Evolutionary conservation across 2,888 invertebrate genomes (phyloP), one percentile per base, ranked within the genome.

Genomic region (Camponotus fellah): DNA sequence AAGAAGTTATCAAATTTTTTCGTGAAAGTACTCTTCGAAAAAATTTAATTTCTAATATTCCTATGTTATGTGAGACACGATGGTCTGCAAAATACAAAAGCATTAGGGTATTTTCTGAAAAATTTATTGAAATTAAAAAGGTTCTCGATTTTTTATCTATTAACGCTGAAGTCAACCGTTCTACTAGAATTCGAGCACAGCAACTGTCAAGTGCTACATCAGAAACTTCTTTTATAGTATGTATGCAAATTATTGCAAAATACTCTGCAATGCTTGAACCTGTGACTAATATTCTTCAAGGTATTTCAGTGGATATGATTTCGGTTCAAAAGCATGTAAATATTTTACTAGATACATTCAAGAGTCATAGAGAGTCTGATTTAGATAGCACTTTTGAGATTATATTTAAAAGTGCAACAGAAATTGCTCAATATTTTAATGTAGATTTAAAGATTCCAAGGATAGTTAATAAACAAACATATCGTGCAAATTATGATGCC

Each of bases 401-500:
- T 58, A 58, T 58, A 58, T 58, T 58, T 58, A 58, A 58, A 58
- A 58, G 26, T 58, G 58, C 58, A 58, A 58, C 58, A 58, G 26
- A 10, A 85, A 86, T 62, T 87, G 81, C 81, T 62, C 17, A 58
- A 40, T 14, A 46, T 53, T 32, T 68, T 37, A 9, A 65, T 12
- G 6, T 64, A 14, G 49, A 80, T 62, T 37, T 81, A 12, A 64
- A 74, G 86, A 83, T 85, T 87, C 85, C 86, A 66, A 88, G 90
- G 66, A 86, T 87, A 87, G 82, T 83, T 66, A 72, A 76, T 71
- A 87, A 87, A 87, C 87, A 87, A 85, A 83, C 85, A 84, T 90
- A 91, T 90, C 79, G 90, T 88, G 85, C 86, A 86, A 92, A 91
- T 87, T 90, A 87, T 71, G 89, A 89, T 87, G 84, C 91, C 87